A percentile compares a stretch with the other conserved stretches of the same genome.
Evolutionary conservation across 1,140 invertebrate species (phyloP).

Genomic region (Penaeus vannamei): DNA sequence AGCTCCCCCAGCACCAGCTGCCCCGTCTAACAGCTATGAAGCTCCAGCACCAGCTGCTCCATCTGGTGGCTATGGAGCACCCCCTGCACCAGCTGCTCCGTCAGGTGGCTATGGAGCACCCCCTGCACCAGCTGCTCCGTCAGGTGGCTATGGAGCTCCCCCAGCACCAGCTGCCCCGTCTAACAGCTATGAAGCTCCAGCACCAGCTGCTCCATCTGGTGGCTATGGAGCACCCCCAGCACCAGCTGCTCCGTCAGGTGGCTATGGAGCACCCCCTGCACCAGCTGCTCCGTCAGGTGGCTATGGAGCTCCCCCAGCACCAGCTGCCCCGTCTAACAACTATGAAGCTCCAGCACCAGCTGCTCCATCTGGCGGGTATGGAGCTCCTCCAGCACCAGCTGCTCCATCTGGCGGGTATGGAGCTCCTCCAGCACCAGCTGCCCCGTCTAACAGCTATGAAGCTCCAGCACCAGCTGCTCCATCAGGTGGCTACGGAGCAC

Average conservation of each 20-base stretch:
- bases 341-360: background rate
- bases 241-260: background rate
- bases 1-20: background rate
- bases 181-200: background rate
- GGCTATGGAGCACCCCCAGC: slow-evolving; percentile 2
- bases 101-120: background rate
- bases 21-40: background rate
- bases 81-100: background rate
- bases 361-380: background rate
- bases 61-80: background rate
- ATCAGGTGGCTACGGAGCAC: background rate
- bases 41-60: background rate
- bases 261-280: background rate
- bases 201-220: background rate
- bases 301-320: background rate
- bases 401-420: background rate
- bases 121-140: background rate
- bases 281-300: background rate
- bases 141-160: background rate
- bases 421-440: background rate
- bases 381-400: background rate
- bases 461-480: background rate
- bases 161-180: background rate
- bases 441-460: background rate
- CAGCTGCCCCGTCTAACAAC: background rate